phyloP scores from a whole-genome alignment of 1,140 invertebrate species.

The Drosophila truncata region DNA sequence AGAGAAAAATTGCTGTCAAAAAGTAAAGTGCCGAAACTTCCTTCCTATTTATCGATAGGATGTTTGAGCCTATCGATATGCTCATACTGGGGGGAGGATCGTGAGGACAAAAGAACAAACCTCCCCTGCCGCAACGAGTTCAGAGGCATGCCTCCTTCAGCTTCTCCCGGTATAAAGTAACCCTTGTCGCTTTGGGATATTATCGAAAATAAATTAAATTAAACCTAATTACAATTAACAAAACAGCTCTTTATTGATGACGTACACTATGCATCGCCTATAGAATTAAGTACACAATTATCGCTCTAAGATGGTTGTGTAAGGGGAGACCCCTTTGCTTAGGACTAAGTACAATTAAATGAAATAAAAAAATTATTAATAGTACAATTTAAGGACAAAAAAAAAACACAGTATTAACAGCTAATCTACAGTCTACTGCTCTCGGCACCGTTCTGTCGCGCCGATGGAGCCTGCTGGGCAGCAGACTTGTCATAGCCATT shows the following conservation, averaged over 20 bases:
- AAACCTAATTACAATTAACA: constrained; percentile 40
- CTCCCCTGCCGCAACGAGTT: too few relatives aligned
- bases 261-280: constrained; percentile 22
- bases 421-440: constrained; percentile 82
- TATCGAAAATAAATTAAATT: too few relatives aligned
- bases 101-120: not conserved
- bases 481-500: constrained; percentile 74
- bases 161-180: too few relatives aligned
- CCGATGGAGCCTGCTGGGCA: constrained; percentile 38
- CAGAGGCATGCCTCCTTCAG: too few relatives aligned
- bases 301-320: constrained; percentile 21
- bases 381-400: constrained; percentile 32
- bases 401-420: constrained; percentile 40
- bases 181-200: too few relatives aligned
- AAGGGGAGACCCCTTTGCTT: constrained; percentile 18
- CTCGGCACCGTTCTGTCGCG: constrained; percentile 65
- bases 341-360: constrained; percentile 49
- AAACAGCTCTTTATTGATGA: constrained; percentile 62
- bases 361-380: constrained; percentile 60
- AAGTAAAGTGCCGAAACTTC: not conserved
- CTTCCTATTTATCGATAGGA: not conserved
- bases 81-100: not conserved
- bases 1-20: not conserved
- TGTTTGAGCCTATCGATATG: not conserved
- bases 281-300: constrained; percentile 37